Percentiles rank a stretch among this genome's conserved stretches.
Conservation (phyloP, 1,140 invertebrate genomes). For the Linepithema humile region DNA sequence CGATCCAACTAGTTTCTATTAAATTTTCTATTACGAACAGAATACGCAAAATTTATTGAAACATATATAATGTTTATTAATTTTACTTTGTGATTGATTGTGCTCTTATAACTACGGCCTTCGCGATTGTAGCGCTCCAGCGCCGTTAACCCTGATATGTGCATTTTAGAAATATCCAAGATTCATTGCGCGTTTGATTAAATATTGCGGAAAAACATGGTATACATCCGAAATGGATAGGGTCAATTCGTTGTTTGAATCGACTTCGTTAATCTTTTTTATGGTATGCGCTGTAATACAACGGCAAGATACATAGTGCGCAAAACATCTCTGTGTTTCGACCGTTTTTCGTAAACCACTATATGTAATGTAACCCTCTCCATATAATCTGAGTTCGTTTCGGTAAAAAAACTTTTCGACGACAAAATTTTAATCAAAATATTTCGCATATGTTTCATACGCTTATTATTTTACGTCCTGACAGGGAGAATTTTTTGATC, state of each 20-base stretch:
- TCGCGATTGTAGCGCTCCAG: not conserved
- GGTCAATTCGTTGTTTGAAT: constrained; percentile 11
- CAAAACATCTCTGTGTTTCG: not conserved
- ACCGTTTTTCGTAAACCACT: constrained; percentile 33
- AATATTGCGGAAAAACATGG: not conserved
- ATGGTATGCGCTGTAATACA: not conserved
- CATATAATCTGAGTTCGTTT: constrained; percentile 9
- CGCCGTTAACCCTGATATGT: not conserved
- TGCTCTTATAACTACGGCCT: not conserved
- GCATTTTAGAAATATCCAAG: not conserved
- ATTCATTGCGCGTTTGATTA: not conserved
- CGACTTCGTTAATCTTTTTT: not conserved
- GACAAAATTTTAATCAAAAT: constrained; percentile 56
- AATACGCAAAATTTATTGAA: constrained; percentile 9
- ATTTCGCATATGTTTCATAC: constrained; percentile 32
- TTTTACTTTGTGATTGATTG: no score
- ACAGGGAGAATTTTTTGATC: constrained; percentile 50
- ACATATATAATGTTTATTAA: not conserved
- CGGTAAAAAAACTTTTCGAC: constrained; percentile 41
- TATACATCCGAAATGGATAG: not conserved
- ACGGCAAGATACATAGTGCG: not conserved
- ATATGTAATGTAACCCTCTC: constrained; percentile 18
- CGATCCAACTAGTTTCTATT: constrained; percentile 30
- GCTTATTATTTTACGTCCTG: constrained; percentile 50
- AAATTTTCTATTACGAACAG: no score